phyloP scores from a whole-genome alignment of 2,113 vertebrate genomes.

The Ovis aries region DNA sequence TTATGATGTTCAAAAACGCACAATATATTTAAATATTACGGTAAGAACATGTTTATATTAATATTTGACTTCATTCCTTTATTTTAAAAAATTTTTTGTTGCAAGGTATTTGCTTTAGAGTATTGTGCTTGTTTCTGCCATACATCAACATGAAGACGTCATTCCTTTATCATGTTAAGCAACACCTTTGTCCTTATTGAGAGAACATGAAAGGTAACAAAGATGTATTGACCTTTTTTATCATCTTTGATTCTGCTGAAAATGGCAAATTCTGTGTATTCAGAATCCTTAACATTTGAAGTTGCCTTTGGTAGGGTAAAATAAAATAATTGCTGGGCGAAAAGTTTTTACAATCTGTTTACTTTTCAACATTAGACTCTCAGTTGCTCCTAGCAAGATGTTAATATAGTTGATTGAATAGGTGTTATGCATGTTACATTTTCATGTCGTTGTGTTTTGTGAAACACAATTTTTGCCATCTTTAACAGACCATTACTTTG shows the following conservation, averaged over 20 bases:
- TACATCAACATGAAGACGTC: background rate
- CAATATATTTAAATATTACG: conserved; percentile 96
- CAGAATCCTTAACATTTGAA: conserved; percentile 25
- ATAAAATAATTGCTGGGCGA: background rate
- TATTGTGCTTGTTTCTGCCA: background rate
- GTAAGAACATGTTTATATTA: conserved; percentile 79
- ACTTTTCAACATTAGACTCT: background rate
- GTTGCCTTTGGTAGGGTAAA: background rate
- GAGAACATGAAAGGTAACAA: background rate
- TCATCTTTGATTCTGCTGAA: conserved; percentile 11
- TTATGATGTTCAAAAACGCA: conserved; percentile 85
- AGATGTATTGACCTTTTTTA: background rate
- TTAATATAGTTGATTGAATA: background rate
- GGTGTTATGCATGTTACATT: background rate
- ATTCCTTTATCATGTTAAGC: background rate
- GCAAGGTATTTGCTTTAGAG: background rate
- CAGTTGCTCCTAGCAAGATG: background rate
- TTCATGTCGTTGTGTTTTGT: conserved; percentile 15
- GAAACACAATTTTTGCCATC: background rate
- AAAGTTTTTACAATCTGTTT: background rate
- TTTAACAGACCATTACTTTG: background rate
- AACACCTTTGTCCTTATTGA: background rate
- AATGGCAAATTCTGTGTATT: background rate
- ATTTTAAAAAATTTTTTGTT: background rate
- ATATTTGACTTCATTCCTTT: background rate